Evolutionary conservation across 2,113 vertebrate species (phyloP), one percentile per base, ranked within the genome.

Genomic region (Mormyrus lacerda): DNA sequence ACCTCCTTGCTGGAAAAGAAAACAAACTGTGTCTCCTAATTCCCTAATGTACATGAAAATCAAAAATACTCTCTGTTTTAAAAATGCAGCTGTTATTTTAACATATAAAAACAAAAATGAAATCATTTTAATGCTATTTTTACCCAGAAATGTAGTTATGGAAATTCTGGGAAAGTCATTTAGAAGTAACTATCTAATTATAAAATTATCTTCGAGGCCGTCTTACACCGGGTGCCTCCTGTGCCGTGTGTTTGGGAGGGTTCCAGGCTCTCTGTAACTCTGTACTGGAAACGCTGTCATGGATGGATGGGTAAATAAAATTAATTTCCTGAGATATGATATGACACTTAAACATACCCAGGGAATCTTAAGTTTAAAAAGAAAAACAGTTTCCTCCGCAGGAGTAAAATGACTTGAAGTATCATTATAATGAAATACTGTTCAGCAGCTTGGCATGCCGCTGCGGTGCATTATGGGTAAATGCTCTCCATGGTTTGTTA

Each of bases 1-100:
- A 94, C 95, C 94, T 94, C 94, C 69, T 55, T 93, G 93, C 94
- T 95, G 92, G 93, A 94, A 95, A 4, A 13, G 61, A 31, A 31
- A 31, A 31, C 61, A 31, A 69, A 69, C n/a, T 15, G 61, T 3
- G 0, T 31, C 61, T 65, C 94, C 94, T 95, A 94, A 92, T 92
- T 91, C 94, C 95, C 95, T 93, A 95, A 94, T 94, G 91, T 90
- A 69, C 27, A 10, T 69, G 9, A 69, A 69, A 69, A 69, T 31
- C n/a, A 69, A 27, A 65, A 65, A 31, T 31, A 65, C n/a, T 27
- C 95, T 93, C 94, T 94, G 94, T 95, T 96, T 95, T 92, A 92
- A 58, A 88, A 90, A 76, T n/a, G 27, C 83, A 85, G 39, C 8
- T 21, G 35, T 48, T 85, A 47, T 11, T 11, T 48, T 47, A 42